Evolutionary conservation across 2,888 invertebrate genomes (phyloP).

Genomic region (Hypsopygia costalis): DNA sequence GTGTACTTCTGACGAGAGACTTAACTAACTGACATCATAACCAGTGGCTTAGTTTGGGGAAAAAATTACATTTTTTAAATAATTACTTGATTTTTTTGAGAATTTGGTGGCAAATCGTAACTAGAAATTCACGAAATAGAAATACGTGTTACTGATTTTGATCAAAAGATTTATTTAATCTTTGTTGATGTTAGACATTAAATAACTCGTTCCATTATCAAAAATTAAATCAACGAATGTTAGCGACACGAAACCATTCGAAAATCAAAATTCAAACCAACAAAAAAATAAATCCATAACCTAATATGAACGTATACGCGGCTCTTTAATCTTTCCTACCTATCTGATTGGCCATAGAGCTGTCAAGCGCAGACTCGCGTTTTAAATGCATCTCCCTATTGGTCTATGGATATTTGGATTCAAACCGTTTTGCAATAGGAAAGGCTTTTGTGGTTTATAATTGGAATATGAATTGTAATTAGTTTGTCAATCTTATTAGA

Average conservation of each 20-base stretch:
- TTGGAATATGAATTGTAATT: conserved; percentile 46
- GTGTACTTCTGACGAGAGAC: too few species aligned
- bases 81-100: too few species aligned
- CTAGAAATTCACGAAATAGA: too few species aligned
- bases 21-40: too few species aligned
- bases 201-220: conserved; percentile 7
- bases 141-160: too few species aligned
- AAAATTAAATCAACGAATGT: conserved; percentile 8
- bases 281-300: conserved; percentile 52
- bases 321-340: conserved; percentile 58
- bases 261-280: conserved; percentile 23
- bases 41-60: too few species aligned
- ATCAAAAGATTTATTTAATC: too few species aligned
- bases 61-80: too few species aligned
- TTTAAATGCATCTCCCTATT: conserved; percentile 65
- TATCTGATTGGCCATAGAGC: conserved; percentile 71
- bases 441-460: conserved; percentile 35
- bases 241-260: conserved; percentile 16
- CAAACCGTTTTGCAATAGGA: conserved; percentile 39
- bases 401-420: conserved; percentile 50
- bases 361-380: conserved; percentile 69
- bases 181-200: not conserved
- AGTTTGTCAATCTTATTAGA: conserved; percentile 35
- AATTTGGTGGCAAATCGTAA: too few species aligned
- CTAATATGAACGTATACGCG: conserved; percentile 49